Base-by-base conservation (phyloP, 2,797 vertebrate species). In the Bovichtus diacanthus region DNA sequence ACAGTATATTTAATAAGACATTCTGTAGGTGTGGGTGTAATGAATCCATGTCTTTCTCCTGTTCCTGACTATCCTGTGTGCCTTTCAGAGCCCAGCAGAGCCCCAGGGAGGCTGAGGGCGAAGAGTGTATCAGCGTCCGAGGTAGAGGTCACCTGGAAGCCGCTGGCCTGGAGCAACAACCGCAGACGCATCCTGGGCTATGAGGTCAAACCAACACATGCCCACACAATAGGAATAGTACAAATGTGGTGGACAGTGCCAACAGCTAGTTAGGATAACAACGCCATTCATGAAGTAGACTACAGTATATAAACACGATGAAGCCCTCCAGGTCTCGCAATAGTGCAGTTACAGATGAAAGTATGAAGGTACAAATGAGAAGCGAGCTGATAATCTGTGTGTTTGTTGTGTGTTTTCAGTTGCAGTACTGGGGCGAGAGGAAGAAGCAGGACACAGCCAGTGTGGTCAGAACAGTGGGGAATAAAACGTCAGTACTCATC, bases 161-260 rank as follows among this genome's bases (percentile, higher is more conserved):
- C 96, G 1, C 94, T 97, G 0, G 89, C 92, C 76, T 97, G 96
- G 84, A 96, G 86, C 83, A 97, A 96, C 85, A 96, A 93, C 68
- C 96, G 95, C 90, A 97, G 97, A 89, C 96, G 96, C 43, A 96
- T 99, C 62, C 96, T 97, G 83, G 97, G 97, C 66, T 98, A 98
- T 1, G 97, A 98, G 97, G 97, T 98, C 92, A 67, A 87, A 70
- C 39, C 71, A 74, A 29, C 82, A 83, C 79, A 82, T 59, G 55
- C 83, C 82, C 87, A 84, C 91, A 84, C 84, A 85, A 62, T 60
- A 36, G 13, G 25, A 79, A 29, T 25, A 18, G 27, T 38, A 64
- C 50, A 70, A 66, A 73, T 62, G 70, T 19, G 74, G 58, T 53
- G 59, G 71, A 80, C 27, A 62, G 25, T 49, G 58, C 53, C 77